A percentile compares a stretch with the other conserved stretches of the same genome.
Conservation (phyloP, 1,140 invertebrate species). For the Aricia agestis region DNA sequence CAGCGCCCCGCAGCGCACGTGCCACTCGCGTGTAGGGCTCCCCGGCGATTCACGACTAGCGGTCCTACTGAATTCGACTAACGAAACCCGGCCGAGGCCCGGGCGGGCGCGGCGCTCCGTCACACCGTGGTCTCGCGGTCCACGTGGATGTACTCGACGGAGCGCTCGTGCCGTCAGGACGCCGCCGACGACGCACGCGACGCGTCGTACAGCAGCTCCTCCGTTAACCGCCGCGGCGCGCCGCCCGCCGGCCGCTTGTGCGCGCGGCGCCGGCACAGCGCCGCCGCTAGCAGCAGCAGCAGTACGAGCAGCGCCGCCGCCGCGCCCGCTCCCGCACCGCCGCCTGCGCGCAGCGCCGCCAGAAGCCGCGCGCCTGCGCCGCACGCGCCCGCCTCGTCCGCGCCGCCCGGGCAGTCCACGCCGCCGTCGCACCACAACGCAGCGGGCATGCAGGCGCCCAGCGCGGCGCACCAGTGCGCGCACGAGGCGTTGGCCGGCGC, state of each 20-base stretch:
- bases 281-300: constrained; percentile 43
- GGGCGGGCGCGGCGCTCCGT: constrained; percentile 55
- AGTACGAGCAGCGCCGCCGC: constrained; percentile 71
- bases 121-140: constrained; percentile 92
- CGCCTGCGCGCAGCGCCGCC: constrained; percentile 63
- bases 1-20: background rate
- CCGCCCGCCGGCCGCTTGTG: constrained; percentile 67
- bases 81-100: constrained; percentile 13
- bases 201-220: constrained; percentile 79
- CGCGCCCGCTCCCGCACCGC: constrained; percentile 55
- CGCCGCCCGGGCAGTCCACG: constrained; percentile 55
- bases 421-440: constrained; percentile 53
- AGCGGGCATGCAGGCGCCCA: constrained; percentile 57
- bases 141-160: constrained; percentile 92
- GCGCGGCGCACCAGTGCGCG: constrained; percentile 41
- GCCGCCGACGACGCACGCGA: constrained; percentile 73
- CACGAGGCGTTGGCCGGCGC: constrained; percentile 37
- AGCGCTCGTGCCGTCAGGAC: constrained; percentile 90
- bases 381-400: constrained; percentile 54
- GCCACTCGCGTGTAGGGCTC: background rate
- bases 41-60: constrained; percentile 16
- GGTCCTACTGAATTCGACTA: constrained; percentile 26
- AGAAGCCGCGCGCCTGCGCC: constrained; percentile 46
- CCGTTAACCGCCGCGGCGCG: constrained; percentile 65
- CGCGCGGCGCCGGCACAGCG: constrained; percentile 66